Evolutionary conservation across 2,888 invertebrate genomes (phyloP).

Genomic region (Meiosimyza decipiens): DNA sequence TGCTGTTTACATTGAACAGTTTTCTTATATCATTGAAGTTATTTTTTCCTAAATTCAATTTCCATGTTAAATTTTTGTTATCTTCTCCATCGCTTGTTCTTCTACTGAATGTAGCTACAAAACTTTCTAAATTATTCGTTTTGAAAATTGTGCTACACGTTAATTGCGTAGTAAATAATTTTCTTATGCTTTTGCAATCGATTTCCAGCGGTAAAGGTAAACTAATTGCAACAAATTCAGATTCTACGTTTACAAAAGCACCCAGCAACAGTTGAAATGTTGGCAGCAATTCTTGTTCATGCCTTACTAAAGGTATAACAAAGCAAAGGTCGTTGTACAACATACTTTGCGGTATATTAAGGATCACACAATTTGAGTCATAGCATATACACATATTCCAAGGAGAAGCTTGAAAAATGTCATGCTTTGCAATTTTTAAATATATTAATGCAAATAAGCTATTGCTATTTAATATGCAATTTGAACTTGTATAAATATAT

Average conservation of each 20-base stretch:
- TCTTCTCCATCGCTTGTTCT: not conserved
- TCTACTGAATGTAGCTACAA: not conserved
- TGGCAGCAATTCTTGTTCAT: conserved; percentile 43
- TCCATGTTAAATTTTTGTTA: not conserved
- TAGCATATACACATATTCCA: conserved; percentile 56
- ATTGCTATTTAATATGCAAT: conserved; percentile 35
- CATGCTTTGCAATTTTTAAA: conserved; percentile 45
- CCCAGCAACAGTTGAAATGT: conserved; percentile 47
- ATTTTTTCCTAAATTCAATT: conserved; percentile 8
- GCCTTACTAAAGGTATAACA: conserved; percentile 47
- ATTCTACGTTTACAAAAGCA: conserved; percentile 40
- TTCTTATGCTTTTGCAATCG: conserved; percentile 5
- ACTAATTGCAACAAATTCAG: conserved; percentile 42
- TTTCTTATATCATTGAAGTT: conserved; percentile 4
- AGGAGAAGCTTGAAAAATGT: conserved; percentile 44
- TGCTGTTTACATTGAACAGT: conserved; percentile 4
- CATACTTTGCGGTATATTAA: conserved; percentile 52
- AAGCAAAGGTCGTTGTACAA: conserved; percentile 48
- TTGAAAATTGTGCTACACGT: not conserved
- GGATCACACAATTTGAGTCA: conserved; percentile 36
- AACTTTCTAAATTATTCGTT: not conserved
- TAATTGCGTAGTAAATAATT: conserved; percentile 5
- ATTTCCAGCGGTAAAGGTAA: conserved; percentile 34
- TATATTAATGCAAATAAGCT: conserved; percentile 51
- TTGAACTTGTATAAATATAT: conserved; percentile 42